phyloP scores from a whole-genome alignment of 2,797 vertebrate species.

The Halcyon badia region DNA sequence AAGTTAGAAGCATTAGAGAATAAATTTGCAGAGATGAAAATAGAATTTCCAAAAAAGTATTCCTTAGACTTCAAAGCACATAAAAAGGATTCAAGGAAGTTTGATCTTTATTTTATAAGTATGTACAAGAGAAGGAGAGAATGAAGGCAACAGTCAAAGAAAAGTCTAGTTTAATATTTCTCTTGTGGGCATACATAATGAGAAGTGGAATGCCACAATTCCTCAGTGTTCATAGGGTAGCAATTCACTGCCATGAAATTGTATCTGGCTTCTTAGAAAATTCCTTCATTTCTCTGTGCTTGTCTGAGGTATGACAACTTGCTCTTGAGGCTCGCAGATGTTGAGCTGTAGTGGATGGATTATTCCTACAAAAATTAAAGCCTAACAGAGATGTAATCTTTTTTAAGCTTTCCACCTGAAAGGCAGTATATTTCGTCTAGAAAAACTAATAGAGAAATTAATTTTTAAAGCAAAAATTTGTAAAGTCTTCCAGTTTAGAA shows the following conservation, averaged over 20 bases:
- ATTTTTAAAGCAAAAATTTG: neutral
- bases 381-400: neutral
- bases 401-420: neutral
- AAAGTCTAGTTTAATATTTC: slow-evolving; percentile 64
- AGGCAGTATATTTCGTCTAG: neutral
- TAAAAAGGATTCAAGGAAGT: slow-evolving; percentile 62
- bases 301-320: slow-evolving; percentile 10
- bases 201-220: slow-evolving; percentile 7
- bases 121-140: slow-evolving; percentile 46
- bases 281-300: slow-evolving; percentile 18
- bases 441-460: neutral
- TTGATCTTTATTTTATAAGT: slow-evolving; percentile 77
- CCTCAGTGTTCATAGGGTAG: slow-evolving; percentile 19
- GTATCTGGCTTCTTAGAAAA: slow-evolving; percentile 41
- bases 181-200: slow-evolving; percentile 61
- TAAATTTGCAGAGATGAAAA: slow-evolving; percentile 69
- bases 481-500: neutral
- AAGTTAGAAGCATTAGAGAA: slow-evolving; percentile 63
- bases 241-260: slow-evolving; percentile 36
- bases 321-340: neutral
- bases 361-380: slow-evolving; percentile 35
- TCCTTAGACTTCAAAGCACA: slow-evolving; percentile 69
- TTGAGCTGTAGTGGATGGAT: neutral
- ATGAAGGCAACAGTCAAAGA: slow-evolving; percentile 63
- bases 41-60: slow-evolving; percentile 65